Base-by-base conservation (phyloP, 2,797 vertebrate species). In the Apogon hyalosoma region DNA sequence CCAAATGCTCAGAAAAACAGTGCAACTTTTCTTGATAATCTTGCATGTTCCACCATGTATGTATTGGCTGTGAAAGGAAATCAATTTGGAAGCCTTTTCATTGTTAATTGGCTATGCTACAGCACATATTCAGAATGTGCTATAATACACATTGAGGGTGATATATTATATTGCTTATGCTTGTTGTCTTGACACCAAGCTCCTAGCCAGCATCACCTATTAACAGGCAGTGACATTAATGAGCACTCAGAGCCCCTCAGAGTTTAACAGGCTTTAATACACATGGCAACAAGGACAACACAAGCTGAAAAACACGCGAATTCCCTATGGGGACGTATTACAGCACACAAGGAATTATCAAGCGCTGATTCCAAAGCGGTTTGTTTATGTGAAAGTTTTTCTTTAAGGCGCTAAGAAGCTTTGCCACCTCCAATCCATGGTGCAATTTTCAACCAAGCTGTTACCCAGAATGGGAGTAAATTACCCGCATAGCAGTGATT, bases 391-490 rank as follows among this genome's bases (percentile, higher is more conserved):
- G 71, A 69, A 82, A 79, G 56, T 87, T 85, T 76, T 61, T 65
- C 53, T 72, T 62, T 40, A 42, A 79, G 58, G 72, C 19, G 62
- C 65, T 38, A 72, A 84, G 73, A 80, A 84, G 75, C 77, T 86
- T 77, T 58, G 57, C 55, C 82, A 88, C 86, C 63, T 88, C 58
- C 61, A 50, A 41, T 73, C 59, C 0, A 8, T 12, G 53, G 69
- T 82, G 71, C 7, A 45, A 81, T 68, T 79, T 77, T 83, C 73
- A 75, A 59, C 71, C 71, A 80, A 84, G 70, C 75, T 84, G 86
- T 80, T 81, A 70, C 77, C 78, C 61, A 67, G 66, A 87, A 74
- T 61, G 75, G 74, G 70, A 86, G 83, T 55, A 82, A 87, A 87
- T 90, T 73, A 87, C 54, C 64, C 75, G 68, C 62, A 65, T 55